Base-by-base conservation (phyloP, 2,888 invertebrate genomes). In the Eucera pruinosa region DNA sequence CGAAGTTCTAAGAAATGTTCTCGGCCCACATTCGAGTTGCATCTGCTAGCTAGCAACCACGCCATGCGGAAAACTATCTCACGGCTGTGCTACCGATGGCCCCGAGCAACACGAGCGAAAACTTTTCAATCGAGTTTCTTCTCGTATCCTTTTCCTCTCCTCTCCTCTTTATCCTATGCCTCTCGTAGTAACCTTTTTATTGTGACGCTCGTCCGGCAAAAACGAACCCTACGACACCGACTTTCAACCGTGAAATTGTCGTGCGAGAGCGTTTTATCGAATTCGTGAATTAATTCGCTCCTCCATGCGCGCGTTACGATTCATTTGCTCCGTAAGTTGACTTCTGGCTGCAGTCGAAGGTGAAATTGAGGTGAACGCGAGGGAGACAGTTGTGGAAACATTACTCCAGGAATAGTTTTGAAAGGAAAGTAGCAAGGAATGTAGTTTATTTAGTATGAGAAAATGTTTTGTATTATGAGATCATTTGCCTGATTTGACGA, bases 81-180 rank as follows among this genome's bases (percentile, higher is more conserved):
- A 62, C 69, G 69, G 39, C 39, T 48, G 57, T 48, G 60, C 55
- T 52, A 18, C 33, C 27, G 61, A 62, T 61, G 57, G 60, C 75
- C 61, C 43, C 55, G 58, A 43, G 82, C 72, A 45, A 68, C 60
- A 67, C 66, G 54, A 72, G 61, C 71, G 74, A 68, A 83, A 83
- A 83, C 83, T 83, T 83, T 83, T 83, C 82, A 83, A 83, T 83
- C 82, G 83, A 83, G 80, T 83, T 83, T 72, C 80, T 83, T 80
- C 67, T 13, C 64, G 47, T 11, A 1, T 9, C 25, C 27, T 23
- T 11, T n/a, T 45, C 54, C 20, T 13, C 2, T 13, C 45, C 33
- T 15, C 18, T 11, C 4, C 25, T 39, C 20, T 39, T 9, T 11
- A 15, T 25, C 68, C 68, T n/a, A 25, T 62, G 25, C 33, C 36